Evolutionary conservation across 2,888 invertebrate genomes (phyloP), one percentile per base, ranked within the genome.

Genomic region (Cryptus viduatorius): DNA sequence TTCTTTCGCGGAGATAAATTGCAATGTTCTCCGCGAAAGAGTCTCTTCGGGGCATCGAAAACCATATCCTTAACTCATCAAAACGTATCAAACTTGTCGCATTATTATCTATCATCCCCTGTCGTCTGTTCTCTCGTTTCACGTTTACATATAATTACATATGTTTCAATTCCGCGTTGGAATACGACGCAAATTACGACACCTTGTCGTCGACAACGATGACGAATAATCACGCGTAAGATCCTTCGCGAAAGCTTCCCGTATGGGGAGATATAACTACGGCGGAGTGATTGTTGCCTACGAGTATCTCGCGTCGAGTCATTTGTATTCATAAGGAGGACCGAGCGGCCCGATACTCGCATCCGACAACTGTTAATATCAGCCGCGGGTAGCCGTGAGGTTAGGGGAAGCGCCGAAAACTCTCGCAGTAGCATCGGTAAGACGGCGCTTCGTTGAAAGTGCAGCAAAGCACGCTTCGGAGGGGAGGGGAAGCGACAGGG

Each of bases 321-420:
- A 86, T 86, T 86, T 86, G 86, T 86, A 86, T 86, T 86, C 86
- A 86, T 86, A 86, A 86, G 81, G 77, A 71, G 73, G 64, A 77
- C 73, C 76, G 72, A 78, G 76, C 81, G 68, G 69, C 79, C 86
- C 81, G 81, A 86, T 86, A 75, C 84, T 72, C 71, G 71, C 82
- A 86, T 86, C 81, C 86, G 84, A 84, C 83, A 79, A 86, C 84
- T 84, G 84, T 86, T 86, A 86, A 86, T 84, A 82, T 86, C 82
- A 79, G 78, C 64, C 24, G 29, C 75, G 81, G 75, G 77, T 64
- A 68, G 56, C 72, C 56, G 64, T 56, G 53, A 50, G 83, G 71
- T 56, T 64, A 48, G 67, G 65, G 37, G 14, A 68, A 50, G 19
- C 48, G n/a, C 48, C 61, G 44, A 80, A 80, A 84, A 80, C 61